phyloP scores from a whole-genome alignment of 1,140 invertebrate species.

The Lasioglossum baleicum region DNA sequence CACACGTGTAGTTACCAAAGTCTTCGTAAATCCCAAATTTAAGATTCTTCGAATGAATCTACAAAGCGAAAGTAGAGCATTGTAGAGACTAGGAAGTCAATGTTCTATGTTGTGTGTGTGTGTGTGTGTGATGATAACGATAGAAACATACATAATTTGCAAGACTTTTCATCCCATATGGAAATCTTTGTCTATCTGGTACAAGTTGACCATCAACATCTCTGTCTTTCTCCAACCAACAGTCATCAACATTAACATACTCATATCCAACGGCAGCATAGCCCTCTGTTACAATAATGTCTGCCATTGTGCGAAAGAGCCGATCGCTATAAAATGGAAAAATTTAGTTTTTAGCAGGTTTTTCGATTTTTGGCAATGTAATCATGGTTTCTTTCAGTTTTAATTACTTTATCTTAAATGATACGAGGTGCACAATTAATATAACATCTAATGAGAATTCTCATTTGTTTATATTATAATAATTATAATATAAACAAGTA shows the following conservation, averaged over 20 bases:
- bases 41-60: constrained; percentile 95
- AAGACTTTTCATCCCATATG: constrained; percentile 93
- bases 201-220: constrained; percentile 88
- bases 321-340: constrained; percentile 86
- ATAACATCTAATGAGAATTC: too few species aligned
- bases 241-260: constrained; percentile 97
- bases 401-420: too few species aligned
- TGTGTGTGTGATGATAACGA: not conserved
- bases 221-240: constrained; percentile 93
- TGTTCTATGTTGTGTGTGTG: too few species aligned
- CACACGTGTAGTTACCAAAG: constrained; percentile 96
- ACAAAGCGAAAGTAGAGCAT: constrained; percentile 26
- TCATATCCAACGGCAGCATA: constrained; percentile 94
- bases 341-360: constrained; percentile 5
- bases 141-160: constrained; percentile 91
- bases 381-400: not conserved
- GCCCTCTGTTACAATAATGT: constrained; percentile 92
- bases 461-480: too few species aligned
- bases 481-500: not conserved
- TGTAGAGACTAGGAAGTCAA: not conserved
- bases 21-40: constrained; percentile 99
- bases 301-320: constrained; percentile 95
- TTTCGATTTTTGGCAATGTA: not conserved
- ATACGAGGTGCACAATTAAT: too few species aligned
- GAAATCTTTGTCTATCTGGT: constrained; percentile 92